Evolutionary conservation across 2,113 vertebrate species (phyloP).

Genomic region (Tylochromis polylepis): DNA sequence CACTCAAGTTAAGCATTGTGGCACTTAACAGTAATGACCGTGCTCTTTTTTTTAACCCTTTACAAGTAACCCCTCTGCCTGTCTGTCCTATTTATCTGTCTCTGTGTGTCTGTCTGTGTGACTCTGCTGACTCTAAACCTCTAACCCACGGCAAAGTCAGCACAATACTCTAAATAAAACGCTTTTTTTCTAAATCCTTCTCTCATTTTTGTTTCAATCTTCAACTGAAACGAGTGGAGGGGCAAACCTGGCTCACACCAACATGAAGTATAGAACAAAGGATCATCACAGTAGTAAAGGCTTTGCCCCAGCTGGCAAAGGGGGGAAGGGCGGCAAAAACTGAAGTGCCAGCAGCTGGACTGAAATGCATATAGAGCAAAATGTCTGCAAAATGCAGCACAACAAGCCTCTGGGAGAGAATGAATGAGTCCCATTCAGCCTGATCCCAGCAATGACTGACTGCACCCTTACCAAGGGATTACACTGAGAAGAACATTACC

Average conservation of each 20-base stretch:
- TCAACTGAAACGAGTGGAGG: constrained; percentile 43
- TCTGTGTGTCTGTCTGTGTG: constrained; percentile 14
- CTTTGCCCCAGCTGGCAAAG: constrained; percentile 16
- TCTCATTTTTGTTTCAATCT: constrained; percentile 48
- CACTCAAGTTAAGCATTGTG: background rate
- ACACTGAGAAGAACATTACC: constrained; percentile 53
- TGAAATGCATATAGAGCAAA: background rate
- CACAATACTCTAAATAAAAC: background rate
- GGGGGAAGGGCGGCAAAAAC: background rate
- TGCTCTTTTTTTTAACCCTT: constrained; percentile 21
- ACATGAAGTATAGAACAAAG: constrained; percentile 15
- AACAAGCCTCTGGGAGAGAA: constrained; percentile 4
- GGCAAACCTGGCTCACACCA: constrained; percentile 75
- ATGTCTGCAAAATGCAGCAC: background rate
- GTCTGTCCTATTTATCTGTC: constrained; percentile 11
- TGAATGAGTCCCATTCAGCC: constrained; percentile 46
- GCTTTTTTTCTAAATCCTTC: background rate
- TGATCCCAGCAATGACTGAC: constrained; percentile 65
- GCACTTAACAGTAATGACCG: background rate
- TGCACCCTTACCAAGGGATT: constrained; percentile 43
- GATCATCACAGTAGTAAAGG: constrained; percentile 29
- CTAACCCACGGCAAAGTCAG: background rate
- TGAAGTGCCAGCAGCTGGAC: constrained; percentile 35
- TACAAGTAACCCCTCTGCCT: constrained; percentile 34
- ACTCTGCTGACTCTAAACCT: background rate